A percentile compares a stretch with the other conserved stretches of the same genome.
phyloP scores from a whole-genome alignment of 1,140 invertebrate genomes.

The Orchestia grillus region DNA sequence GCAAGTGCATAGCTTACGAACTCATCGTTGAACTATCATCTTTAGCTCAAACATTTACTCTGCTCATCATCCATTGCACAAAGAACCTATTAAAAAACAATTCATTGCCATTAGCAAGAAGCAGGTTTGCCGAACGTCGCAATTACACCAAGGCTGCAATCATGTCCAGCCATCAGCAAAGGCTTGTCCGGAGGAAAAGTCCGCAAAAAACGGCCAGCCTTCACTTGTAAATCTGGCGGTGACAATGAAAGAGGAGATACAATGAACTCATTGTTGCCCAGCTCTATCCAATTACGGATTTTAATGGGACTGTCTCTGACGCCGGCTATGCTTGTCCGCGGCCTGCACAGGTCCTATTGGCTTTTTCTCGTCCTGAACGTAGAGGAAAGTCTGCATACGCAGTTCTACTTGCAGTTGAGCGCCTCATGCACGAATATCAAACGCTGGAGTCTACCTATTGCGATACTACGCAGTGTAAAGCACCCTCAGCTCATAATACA shows the following conservation, averaged over 20 bases:
- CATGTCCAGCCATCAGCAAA: neutral
- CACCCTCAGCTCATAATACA: no score
- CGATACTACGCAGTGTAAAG: no score
- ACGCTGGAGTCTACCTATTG: no score
- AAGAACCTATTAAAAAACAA: neutral
- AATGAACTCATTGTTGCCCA: neutral
- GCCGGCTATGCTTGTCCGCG: neutral
- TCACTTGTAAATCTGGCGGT: neutral
- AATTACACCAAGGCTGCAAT: neutral
- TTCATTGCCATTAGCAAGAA: neutral
- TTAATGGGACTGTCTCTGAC: neutral
- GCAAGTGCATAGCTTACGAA: neutral
- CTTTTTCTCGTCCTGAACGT: neutral
- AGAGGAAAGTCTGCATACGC: neutral
- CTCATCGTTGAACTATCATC: neutral
- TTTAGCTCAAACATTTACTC: neutral
- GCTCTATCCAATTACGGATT: neutral
- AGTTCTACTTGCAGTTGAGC: neutral
- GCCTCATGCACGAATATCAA: no score
- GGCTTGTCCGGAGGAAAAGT: neutral
- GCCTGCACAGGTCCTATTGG: neutral
- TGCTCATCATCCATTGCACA: neutral
- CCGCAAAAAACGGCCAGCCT: neutral
- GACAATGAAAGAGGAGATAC: neutral
- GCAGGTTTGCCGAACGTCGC: neutral